Base-by-base conservation (phyloP, 2,797 vertebrate species). In the Hybognathus amarus region DNA sequence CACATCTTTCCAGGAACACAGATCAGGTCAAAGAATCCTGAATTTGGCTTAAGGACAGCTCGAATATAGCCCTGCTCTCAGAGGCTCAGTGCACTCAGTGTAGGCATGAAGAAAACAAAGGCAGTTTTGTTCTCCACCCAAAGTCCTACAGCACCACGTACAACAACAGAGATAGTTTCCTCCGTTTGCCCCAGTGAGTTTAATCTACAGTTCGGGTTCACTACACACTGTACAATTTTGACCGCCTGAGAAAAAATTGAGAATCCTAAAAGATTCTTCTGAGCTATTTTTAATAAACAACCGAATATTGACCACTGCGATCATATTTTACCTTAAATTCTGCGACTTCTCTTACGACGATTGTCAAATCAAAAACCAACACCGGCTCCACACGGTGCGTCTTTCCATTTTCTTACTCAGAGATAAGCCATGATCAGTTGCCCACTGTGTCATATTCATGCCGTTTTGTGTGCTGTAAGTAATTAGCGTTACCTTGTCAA, bases 51-150 rank as follows among this genome's bases (percentile, higher is more conserved):
- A 9, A 56, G 69, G 85, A 66, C 81, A 56, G 81, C 87, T 84
- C 84, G n/a, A 79, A 80, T 87, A 85, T 75, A 86, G 73, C 70
- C 83, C 82, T 80, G 70, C 87, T 88, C 84, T 85, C 79, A 73
- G 86, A 87, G 86, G 83, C 80, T 80, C 83, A 54, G 38, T 83
- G 84, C 83, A 77, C 80, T 85, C 86, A 45, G 61, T 85, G 88
- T 83, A 86, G 84, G 87, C 87, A 85, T 78, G 75, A 63, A 33
- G 80, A 75, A 82, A 84, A 90, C 88, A 89, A 90, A 87, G 79
- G 42, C 63, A 45, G 75, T 78, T 85, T 89, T 90, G 87, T 89
- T 88, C 77, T 77, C 54, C 40, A 22, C 85, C 64, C 81, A 42
- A 50, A 36, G 20, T 81, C 71, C 83, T 85, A 80, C 68, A 86